Percentiles rank a stretch among this genome's conserved stretches.
These are phyloP conservation scores for Drosophila pseudoananassae DNA, from an alignment of 1,140 invertebrate species.

Conservation along the genomic window DNA sequence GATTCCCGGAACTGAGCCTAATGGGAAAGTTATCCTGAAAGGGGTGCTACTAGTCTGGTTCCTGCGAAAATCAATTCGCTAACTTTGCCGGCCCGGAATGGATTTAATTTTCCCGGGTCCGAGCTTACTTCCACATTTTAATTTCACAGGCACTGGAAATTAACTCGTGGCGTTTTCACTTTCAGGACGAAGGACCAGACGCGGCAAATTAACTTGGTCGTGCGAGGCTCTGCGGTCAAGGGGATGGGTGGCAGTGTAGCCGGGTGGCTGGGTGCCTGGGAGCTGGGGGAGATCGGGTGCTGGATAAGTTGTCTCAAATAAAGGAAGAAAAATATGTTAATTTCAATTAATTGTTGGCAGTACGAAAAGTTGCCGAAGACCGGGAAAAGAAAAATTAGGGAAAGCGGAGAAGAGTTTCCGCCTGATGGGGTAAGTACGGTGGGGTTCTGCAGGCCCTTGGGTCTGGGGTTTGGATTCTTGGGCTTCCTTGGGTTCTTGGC, in stretches of 20 bases:
- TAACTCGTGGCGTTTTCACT: conserved; percentile 12
- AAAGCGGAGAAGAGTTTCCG: conserved; percentile 30
- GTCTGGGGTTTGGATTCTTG: background rate
- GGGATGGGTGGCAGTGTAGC: too few species aligned
- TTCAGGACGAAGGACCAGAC: conserved; percentile 8
- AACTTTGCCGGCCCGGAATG: conserved; percentile 22
- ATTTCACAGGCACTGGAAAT: conserved; percentile 23
- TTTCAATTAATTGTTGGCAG: conserved; percentile 78
- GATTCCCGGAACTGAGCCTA: conserved; percentile 9
- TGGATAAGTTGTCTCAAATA: conserved; percentile 67
- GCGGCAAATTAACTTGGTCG: conserved; percentile 35
- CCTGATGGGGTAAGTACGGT: conserved; percentile 18
- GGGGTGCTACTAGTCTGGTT: conserved; percentile 2
- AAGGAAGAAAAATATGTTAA: conserved; percentile 76
- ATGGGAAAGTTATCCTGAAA: conserved; percentile 16
- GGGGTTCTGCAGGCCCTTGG: conserved; percentile 1
- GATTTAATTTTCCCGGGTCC: conserved; percentile 42
- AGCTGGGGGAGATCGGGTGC: background rate
- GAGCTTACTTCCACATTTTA: conserved; percentile 16
- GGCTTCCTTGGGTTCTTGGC: background rate
- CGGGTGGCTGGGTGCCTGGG: too few species aligned
- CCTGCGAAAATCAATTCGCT: conserved; percentile 53
- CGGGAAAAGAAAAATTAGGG: conserved; percentile 30
- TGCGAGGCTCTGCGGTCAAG: conserved; percentile 1
- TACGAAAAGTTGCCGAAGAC: conserved; percentile 42